phyloP scores from a whole-genome alignment of 2,113 vertebrate species.

The Emydocephalus ijimae region DNA sequence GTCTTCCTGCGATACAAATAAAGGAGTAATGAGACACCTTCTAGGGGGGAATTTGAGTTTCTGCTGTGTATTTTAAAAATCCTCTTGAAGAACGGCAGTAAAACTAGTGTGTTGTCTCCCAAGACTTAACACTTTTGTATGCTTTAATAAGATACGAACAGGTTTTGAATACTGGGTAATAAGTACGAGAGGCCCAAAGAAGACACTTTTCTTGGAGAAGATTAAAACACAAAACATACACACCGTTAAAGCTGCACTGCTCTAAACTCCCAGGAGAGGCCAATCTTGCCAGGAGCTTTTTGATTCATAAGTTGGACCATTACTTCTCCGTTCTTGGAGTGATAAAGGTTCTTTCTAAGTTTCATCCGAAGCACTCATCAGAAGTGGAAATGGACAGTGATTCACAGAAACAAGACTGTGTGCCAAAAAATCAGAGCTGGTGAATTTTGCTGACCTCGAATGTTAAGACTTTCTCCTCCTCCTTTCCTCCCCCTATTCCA shows the following conservation, averaged over 20 bases:
- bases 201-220: constrained; percentile 23
- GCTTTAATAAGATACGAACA: not conserved
- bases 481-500: not conserved
- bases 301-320: constrained; percentile 44
- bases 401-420: constrained; percentile 40
- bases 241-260: constrained; percentile 38
- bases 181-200: not conserved
- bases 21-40: not conserved
- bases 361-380: constrained; percentile 54
- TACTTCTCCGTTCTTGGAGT: constrained; percentile 53
- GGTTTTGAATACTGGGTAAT: constrained; percentile 8
- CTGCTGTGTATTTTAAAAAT: not conserved
- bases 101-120: not conserved
- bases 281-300: constrained; percentile 32
- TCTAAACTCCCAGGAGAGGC: constrained; percentile 38
- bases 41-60: not conserved
- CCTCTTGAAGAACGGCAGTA: not conserved
- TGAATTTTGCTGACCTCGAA: constrained; percentile 56
- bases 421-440: constrained; percentile 47
- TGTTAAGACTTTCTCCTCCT: constrained; percentile 16
- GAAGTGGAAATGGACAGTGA: constrained; percentile 48
- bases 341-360: constrained; percentile 60
- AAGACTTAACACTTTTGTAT: not conserved
- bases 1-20: not conserved
- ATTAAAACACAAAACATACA: not conserved